phyloP scores from a whole-genome alignment of 2,888 invertebrate species.

The Taphrorychus bicolor region DNA sequence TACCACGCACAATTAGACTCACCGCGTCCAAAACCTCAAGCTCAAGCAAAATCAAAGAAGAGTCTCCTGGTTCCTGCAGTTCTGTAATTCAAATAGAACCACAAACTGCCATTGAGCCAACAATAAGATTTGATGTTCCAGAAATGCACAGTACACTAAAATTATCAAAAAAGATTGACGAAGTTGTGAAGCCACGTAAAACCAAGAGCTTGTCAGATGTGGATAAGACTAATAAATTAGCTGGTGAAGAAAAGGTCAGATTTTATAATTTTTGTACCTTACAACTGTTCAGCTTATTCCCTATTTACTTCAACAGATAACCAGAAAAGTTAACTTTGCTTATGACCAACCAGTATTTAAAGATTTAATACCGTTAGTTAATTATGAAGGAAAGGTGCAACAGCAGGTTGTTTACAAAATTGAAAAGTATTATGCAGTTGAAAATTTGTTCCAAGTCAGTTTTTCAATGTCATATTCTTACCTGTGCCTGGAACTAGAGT shows the following conservation, averaged over 20 bases:
- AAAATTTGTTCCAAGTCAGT: no score
- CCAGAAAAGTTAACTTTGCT: conserved; percentile 50
- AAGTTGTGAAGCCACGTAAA: conserved; percentile 44
- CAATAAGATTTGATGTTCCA: conserved; percentile 42
- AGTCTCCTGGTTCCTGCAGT: background rate
- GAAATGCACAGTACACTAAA: conserved; percentile 46
- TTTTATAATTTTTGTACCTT: background rate
- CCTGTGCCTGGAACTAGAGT: no score
- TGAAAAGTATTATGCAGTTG: no score
- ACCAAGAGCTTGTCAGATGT: conserved; percentile 44
- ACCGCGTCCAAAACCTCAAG: conserved; percentile 2
- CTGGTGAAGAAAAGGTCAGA: conserved; percentile 49
- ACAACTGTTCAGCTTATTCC: background rate
- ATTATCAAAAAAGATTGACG: conserved; percentile 47
- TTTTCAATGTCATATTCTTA: no score
- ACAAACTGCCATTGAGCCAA: conserved; percentile 1
- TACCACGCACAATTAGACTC: conserved; percentile 38
- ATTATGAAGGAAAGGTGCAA: conserved; percentile 31
- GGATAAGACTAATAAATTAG: conserved; percentile 41
- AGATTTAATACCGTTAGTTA: conserved; percentile 48
- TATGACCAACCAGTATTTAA: conserved; percentile 48
- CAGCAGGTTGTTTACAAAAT: background rate
- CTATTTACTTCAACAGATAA: conserved; percentile 45
- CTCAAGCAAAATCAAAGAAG: conserved; percentile 9
- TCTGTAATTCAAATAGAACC: background rate